Evolutionary conservation across 1,140 invertebrate genomes (phyloP), one percentile per base, ranked within the genome.

Genomic region (Argopecten irradians): DNA sequence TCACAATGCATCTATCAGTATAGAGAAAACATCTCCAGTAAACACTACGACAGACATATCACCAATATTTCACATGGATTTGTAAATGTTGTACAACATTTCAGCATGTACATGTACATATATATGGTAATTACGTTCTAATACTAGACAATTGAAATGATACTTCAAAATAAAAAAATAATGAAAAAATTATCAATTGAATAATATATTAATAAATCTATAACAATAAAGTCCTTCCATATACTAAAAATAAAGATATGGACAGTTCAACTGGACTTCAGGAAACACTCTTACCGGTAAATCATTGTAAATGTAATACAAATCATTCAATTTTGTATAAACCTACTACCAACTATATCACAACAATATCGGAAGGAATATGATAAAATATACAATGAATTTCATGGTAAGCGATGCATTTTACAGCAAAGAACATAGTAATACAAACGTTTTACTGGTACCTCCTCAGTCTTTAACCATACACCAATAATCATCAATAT

Each of bases 221-320:
- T 46, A 46, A 46, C 22, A 71, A 71, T 28, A 71, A 5, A 71
- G n/a, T 28, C 55, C 7, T 71, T 71, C 22, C 22, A 71, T 1
- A 71, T 28, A 71, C 8, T 7, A 71, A 71, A 71, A n/a, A 71
- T 16, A 28, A 28, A 28, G 55, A 11, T 28, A 28, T n/a, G 22
- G 55, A 28, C 55, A 71, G 55, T 28, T 71, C 55, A 71, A 5
- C n/a, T 28, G 55, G 55, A 71, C n/a, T 3, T 28, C 14, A 55
- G 43, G 3, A 1, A 71, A 71, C 5, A 71, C n/a, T 28, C 7
- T 71, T 28, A 71, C 55, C 55, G 55, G 55, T 71, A 71, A 71
- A 71, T 71, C 55, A 71, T n/a, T 71, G 7, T 71, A 46, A 71
- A 71, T 71, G n/a, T n/a, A n/a, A n/a, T n/a, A n/a, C n/a, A n/a